Evolutionary conservation across 2,797 vertebrate species (phyloP).

Genomic region (Falco rusticolus): DNA sequence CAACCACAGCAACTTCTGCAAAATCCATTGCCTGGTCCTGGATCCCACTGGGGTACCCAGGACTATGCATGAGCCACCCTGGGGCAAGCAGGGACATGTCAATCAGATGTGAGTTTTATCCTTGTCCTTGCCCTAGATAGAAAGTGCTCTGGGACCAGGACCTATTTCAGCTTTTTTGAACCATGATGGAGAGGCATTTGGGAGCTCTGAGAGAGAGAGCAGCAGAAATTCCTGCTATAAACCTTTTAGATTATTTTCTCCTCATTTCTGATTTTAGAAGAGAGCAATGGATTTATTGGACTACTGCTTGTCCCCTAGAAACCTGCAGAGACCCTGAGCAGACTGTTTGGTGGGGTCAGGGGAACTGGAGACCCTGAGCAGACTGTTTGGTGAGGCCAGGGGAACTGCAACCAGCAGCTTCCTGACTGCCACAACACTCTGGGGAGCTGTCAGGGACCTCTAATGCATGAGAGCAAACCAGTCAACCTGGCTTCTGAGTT

Average conservation of each 20-base stretch:
- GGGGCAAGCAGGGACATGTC: not conserved
- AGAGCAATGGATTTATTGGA: not conserved
- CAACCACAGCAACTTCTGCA: accelerated
- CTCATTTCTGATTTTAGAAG: not conserved
- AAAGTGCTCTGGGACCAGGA: not conserved
- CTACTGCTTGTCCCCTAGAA: not conserved
- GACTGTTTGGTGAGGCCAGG: not conserved
- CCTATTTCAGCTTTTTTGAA: not conserved
- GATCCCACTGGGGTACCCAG: not conserved
- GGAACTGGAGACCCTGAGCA: not conserved
- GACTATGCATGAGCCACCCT: not conserved
- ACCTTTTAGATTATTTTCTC: not conserved
- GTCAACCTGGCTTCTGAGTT: too few relatives aligned
- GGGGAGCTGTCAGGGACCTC: not conserved
- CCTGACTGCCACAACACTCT: accelerated
- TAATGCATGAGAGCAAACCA: not conserved
- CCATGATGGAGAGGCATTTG: accelerated
- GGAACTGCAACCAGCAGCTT: not conserved
- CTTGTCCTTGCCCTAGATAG: not conserved
- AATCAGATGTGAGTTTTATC: not conserved
- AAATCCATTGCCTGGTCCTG: not conserved
- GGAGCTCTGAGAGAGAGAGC: not conserved
- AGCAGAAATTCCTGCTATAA: not conserved
- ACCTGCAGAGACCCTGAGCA: not conserved
- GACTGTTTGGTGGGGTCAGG: not conserved